Evolutionary conservation across 2,888 invertebrate genomes (phyloP).

Genomic region (Drosophila robusta): DNA sequence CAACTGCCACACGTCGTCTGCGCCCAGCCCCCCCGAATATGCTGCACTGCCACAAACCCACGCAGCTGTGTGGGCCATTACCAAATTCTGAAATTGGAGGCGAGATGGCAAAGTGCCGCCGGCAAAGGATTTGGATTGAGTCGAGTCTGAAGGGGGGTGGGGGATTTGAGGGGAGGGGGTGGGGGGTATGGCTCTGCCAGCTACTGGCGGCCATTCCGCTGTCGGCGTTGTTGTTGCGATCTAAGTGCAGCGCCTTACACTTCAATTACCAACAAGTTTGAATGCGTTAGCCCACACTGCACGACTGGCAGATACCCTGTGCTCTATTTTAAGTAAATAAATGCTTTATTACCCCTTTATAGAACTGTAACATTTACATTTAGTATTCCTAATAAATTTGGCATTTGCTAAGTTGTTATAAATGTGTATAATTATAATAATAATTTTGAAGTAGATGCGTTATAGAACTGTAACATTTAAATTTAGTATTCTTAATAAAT

Average conservation of each 20-base stretch:
- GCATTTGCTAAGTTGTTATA: too few relatives aligned
- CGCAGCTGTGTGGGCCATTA: conserved; percentile 10
- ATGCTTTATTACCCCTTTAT: too few relatives aligned
- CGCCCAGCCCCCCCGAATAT: conserved; percentile 1
- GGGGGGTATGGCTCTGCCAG: neutral
- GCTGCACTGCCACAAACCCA: neutral
- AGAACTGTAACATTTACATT: too few relatives aligned
- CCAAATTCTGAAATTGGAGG: conserved; percentile 7
- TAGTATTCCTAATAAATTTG: too few relatives aligned
- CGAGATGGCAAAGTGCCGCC: conserved; percentile 3
- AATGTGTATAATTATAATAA: too few relatives aligned
- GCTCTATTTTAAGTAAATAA: neutral
- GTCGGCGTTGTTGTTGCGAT: conserved; percentile 5
- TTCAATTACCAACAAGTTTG: conserved; percentile 26
- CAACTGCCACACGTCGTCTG: conserved; percentile 13
- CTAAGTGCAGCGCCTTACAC: conserved; percentile 31
- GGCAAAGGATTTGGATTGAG: conserved; percentile 15
- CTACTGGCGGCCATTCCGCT: neutral
- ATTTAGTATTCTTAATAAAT: too few relatives aligned
- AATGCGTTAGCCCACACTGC: too few relatives aligned
- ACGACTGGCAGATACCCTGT: neutral
- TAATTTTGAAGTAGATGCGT: too few relatives aligned
- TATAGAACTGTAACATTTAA: too few relatives aligned
- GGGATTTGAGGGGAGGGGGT: neutral
- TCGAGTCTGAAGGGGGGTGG: neutral